Evolutionary conservation across 2,797 vertebrate species (phyloP), one percentile per base, ranked within the genome.

Genomic region (Enteromius viviparus): DNA sequence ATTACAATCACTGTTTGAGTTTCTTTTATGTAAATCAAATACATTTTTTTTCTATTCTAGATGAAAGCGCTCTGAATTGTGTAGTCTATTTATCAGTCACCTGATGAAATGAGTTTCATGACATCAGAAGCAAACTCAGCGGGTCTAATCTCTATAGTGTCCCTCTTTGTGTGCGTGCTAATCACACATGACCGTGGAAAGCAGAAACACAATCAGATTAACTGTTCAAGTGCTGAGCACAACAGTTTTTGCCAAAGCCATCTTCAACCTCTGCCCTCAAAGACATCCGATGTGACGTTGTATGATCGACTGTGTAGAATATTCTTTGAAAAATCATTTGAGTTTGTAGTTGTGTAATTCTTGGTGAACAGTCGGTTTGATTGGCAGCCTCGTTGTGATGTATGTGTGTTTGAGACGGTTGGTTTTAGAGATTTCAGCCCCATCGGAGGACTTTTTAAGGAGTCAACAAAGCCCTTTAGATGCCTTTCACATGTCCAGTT

Each of bases 141-240:
- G 26, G 66, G 89, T 87, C 86, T 85, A 86, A 90, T 92, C 89
- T 85, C 85, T 64, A 34, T 66, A 14, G 49, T 42, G 40, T 80
- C 53, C 49, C 40, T 6, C 91, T 91, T 83, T 82, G 42, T 45
- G 32, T 21, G 55, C 6, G 14, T 15, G 15, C 72, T 96, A 96
- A 96, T 96, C 95, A 91, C 90, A 89, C 85, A 53, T 94, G 95
- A 95, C 94, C 85, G 90, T 87, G 87, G 90, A 92, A 91, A 90
- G 92, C 88, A 91, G 90, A 93, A 91, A 89, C 90, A 74, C 85
- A 91, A 95, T 94, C 90, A 92, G 96, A 96, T 97, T 96, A 96
- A 74, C 88, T 3, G 70, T 90, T 90, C 93, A 95, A 94, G 93
- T 76, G 92, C 93, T 92, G 92, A 94, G 71, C 58, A 76, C 83